phyloP scores from a whole-genome alignment of 2,797 vertebrate genomes.

The Remorina albescens region DNA sequence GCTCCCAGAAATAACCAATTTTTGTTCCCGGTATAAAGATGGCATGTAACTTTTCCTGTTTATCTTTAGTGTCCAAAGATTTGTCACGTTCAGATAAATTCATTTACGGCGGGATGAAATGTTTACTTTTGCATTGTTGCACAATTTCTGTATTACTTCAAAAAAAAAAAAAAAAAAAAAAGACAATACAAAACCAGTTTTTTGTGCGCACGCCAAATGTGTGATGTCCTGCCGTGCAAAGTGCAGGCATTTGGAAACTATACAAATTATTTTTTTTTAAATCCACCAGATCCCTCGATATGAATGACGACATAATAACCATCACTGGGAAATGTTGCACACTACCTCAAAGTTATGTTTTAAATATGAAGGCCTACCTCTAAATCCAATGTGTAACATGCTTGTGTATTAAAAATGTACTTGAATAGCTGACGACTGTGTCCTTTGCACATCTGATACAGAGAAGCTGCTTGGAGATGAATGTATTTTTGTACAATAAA shows the following conservation, averaged over 20 bases:
- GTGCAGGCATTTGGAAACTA: constrained; percentile 39
- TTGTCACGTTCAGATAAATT: neutral
- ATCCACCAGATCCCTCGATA: constrained; percentile 6
- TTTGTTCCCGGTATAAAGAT: neutral
- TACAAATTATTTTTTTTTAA: neutral
- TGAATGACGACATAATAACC: constrained; percentile 9
- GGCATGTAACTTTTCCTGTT: neutral
- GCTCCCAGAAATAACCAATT: neutral
- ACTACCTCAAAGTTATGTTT: constrained; percentile 69
- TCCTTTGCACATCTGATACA: constrained; percentile 75
- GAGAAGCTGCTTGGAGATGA: constrained; percentile 73
- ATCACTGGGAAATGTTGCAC: constrained; percentile 48
- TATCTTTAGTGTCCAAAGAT: neutral
- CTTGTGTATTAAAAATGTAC: constrained; percentile 67
- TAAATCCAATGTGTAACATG: constrained; percentile 54
- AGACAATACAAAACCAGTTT: neutral
- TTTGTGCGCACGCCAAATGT: constrained; percentile 14
- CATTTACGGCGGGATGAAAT: constrained; percentile 46
- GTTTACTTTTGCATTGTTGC: constrained; percentile 78
- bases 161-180: neutral
- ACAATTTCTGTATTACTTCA: constrained; percentile 57
- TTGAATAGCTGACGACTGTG: constrained; percentile 75
- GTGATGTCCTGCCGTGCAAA: neutral
- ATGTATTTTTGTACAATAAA: constrained; percentile 81
- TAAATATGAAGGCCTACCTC: constrained; percentile 75